Base-by-base conservation (phyloP, 2,888 invertebrate genomes). In the Meghimatium bilineatum region DNA sequence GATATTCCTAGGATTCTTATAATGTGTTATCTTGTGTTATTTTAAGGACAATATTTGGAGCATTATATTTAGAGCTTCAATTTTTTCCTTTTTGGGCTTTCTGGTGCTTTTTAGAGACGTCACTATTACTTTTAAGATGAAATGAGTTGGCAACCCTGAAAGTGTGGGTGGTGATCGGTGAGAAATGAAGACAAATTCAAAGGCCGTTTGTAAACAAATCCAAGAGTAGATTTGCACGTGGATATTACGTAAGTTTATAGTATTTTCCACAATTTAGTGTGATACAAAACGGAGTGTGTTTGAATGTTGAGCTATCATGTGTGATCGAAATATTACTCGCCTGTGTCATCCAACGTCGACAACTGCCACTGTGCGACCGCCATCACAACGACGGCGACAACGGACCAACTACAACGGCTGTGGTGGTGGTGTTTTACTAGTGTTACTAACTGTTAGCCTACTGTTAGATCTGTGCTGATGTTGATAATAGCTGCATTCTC, bases 391-490 rank as follows among this genome's bases (percentile, higher is more conserved):
- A 63, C 69, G 56, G 36, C 23, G 60, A 75, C 66, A 44, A 69
- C 76, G n/a, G 69, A 77, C 77, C 77, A 69, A 71, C 82, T 49
- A 38, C 82, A 44, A 44, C 75, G 29, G 75, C 29, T 67, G 49
- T 14, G 75, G 66, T 75, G 75, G 1, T 75, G 66, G n/a, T n/a
- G n/a, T n/a, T n/a, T n/a, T n/a, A n/a, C n/a, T n/a, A n/a, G n/a
- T n/a, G n/a, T n/a, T n/a, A n/a, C n/a, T n/a, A n/a, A n/a, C n/a
- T n/a, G n/a, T n/a, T n/a, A n/a, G n/a, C n/a, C n/a, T n/a, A n/a
- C n/a, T n/a, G n/a, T n/a, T n/a, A n/a, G n/a, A n/a, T n/a, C n/a
- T 29, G 63, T 72, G 74, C 0, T 56, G 74, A 23, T 52, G 74
- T 29, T 38, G 49, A 29, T 44, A 44, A n/a, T n/a, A n/a, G n/a